Evolutionary conservation across 2,888 invertebrate species (phyloP).

Genomic region (Itoplectis maculator): DNA sequence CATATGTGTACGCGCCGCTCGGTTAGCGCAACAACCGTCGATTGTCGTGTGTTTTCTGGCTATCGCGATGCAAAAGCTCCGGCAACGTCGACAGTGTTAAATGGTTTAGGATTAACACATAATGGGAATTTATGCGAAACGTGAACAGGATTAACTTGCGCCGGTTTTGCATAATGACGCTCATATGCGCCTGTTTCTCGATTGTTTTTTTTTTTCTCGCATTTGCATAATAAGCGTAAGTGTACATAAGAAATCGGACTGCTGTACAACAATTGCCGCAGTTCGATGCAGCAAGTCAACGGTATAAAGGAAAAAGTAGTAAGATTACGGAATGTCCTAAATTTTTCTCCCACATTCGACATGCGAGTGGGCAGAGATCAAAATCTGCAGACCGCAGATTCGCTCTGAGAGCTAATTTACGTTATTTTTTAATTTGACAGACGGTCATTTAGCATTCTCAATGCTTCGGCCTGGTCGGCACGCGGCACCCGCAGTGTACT

Average conservation of each 20-base stretch:
- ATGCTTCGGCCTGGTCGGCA: not conserved
- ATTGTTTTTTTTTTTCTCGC: not conserved
- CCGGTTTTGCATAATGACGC: slow-evolving; percentile 23
- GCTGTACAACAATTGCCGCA: not conserved
- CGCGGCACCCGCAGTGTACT: slow-evolving; percentile 32
- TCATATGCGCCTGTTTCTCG: slow-evolving; percentile 15
- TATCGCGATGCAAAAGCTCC: not conserved
- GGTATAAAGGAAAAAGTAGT: no score
- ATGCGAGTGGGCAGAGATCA: not conserved
- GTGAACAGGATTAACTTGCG: slow-evolving; percentile 63
- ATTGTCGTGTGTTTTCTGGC: slow-evolving; percentile 20
- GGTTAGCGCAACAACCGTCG: slow-evolving; percentile 48
- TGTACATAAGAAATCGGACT: no score
- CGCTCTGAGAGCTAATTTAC: not conserved
- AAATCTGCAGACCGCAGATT: not conserved
- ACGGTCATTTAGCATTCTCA: slow-evolving; percentile 23
- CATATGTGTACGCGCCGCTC: slow-evolving; percentile 35
- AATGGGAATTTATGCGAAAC: slow-evolving; percentile 47
- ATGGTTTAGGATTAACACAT: slow-evolving; percentile 29
- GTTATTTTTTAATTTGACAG: slow-evolving; percentile 2
- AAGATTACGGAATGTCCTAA: no score
- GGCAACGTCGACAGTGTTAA: not conserved
- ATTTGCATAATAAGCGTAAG: not conserved
- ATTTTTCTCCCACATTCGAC: not conserved
- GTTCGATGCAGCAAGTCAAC: no score